These are phyloP conservation scores for Oncorhynchus nerka DNA, from an alignment of 2,113 vertebrate genomes.

Conservation along the genomic window DNA sequence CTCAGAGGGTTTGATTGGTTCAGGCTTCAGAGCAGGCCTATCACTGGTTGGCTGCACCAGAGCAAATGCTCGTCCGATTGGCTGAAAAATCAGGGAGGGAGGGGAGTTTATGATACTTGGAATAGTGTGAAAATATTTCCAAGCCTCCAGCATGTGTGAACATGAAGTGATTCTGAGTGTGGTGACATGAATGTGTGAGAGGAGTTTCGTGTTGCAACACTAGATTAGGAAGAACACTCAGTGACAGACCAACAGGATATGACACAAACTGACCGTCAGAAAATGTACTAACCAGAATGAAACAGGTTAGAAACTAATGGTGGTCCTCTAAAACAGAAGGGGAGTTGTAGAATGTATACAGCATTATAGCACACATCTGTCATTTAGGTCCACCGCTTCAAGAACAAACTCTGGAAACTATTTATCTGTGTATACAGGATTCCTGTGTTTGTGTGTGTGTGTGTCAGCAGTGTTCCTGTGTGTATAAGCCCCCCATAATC, in stretches of 20 bases:
- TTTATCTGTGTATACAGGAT: no score
- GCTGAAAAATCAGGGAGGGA: constrained; percentile 64
- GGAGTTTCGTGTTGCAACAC: background rate
- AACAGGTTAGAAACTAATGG: no score
- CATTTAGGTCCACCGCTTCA: no score
- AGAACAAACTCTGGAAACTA: no score
- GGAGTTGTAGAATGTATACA: no score
- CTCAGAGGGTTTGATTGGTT: constrained; percentile 79
- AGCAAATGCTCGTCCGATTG: constrained; percentile 81
- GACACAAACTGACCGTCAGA: background rate
- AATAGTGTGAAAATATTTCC: background rate
- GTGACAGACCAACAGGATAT: background rate
- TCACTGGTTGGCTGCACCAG: constrained; percentile 76
- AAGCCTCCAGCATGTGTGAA: background rate
- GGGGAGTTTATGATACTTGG: background rate
- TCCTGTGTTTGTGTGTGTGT: no score
- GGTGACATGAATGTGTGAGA: background rate
- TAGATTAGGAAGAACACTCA: background rate
- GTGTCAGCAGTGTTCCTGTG: no score
- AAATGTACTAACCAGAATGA: background rate
- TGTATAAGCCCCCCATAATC: constrained; percentile 7
- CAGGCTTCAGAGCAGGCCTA: constrained; percentile 67
- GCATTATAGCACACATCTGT: no score
- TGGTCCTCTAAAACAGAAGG: no score
- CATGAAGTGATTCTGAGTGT: no score